phyloP scores from a whole-genome alignment of 2,797 vertebrate genomes.

The Enteromius viviparus region DNA sequence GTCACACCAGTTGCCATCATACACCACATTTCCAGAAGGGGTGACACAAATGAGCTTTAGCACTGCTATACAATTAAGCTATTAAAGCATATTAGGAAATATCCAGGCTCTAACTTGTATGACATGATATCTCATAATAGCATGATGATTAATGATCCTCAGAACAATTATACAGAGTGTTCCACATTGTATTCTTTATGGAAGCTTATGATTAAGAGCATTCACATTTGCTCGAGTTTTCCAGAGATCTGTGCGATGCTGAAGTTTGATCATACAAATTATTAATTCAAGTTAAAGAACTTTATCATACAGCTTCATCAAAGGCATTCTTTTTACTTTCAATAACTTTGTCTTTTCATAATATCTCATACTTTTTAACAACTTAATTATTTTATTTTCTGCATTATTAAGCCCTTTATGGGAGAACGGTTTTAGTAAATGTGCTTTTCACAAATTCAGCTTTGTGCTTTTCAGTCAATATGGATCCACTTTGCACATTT shows the following conservation, averaged over 20 bases:
- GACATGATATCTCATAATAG: not conserved
- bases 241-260: not conserved
- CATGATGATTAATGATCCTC: slow-evolving; percentile 3
- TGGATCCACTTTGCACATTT: not conserved
- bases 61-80: not conserved
- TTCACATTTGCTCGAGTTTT: not conserved
- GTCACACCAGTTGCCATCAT: slow-evolving; percentile 1
- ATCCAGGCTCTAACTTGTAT: not conserved
- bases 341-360: not conserved
- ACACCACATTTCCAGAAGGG: not conserved
- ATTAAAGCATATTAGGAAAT: not conserved
- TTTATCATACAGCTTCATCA: not conserved
- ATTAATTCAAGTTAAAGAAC: not conserved
- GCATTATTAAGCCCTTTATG: not conserved
- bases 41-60: not conserved
- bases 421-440: not conserved
- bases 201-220: not conserved
- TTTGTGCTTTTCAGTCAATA: not conserved
- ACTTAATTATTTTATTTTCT: not conserved
- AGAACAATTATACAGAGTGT: slow-evolving; percentile 9
- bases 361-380: not conserved
- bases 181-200: not conserved
- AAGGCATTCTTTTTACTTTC: not conserved
- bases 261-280: not conserved
- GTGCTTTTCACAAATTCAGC: not conserved